These are phyloP conservation scores for Tipula helvola DNA, from an alignment of 2,888 invertebrate species.

Conservation along the genomic window DNA sequence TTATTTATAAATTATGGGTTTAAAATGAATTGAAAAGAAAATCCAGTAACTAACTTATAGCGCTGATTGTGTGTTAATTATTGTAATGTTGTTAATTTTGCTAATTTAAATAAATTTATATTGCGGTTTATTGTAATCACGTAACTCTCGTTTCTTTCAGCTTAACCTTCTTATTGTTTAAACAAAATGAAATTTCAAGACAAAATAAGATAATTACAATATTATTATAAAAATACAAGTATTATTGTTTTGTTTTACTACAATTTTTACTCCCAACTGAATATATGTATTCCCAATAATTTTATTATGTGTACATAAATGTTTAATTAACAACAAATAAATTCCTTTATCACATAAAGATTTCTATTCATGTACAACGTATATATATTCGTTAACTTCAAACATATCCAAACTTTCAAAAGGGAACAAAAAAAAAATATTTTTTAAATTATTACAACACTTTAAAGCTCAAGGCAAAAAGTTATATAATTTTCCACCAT, in stretches of 20 bases:
- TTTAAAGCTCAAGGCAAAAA: background rate
- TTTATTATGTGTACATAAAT: background rate
- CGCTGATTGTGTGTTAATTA: no score
- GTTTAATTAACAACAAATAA: background rate
- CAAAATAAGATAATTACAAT: no score
- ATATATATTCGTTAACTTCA: background rate
- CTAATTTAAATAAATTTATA: no score
- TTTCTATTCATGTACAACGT: background rate
- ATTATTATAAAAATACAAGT: no score
- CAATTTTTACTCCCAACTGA: background rate
- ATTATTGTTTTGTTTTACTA: background rate
- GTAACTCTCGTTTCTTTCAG: no score
- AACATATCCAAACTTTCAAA: background rate
- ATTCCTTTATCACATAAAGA: background rate
- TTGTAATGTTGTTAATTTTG: no score
- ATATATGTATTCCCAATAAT: background rate
- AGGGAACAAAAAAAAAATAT: background rate
- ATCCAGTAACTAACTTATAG: no score
- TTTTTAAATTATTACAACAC: background rate
- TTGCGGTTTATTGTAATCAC: no score
- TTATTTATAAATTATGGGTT: no score
- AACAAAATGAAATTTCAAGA: no score
- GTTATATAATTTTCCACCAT: background rate
- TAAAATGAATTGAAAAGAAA: no score
- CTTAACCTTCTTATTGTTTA: no score